Percentiles rank a stretch among this genome's conserved stretches.
Conservation (phyloP, 2,888 invertebrate genomes). For the Dichetophora obliterata region DNA sequence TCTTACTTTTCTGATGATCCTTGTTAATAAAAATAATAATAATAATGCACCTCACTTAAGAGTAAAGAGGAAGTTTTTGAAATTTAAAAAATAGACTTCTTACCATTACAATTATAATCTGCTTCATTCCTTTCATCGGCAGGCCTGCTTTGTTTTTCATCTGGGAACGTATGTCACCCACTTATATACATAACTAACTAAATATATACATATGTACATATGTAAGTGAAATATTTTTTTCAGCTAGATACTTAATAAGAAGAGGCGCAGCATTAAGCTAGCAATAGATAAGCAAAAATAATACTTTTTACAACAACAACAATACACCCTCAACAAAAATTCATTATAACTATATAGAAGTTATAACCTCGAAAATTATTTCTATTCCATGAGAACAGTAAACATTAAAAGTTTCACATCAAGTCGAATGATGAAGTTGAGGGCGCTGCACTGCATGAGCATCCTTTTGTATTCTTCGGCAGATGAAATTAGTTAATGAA, state of each 20-base stretch:
- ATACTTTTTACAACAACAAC: slow-evolving; percentile 12
- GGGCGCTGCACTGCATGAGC: not conserved
- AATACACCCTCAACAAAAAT: not conserved
- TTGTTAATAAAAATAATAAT: no score
- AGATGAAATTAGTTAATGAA: slow-evolving; percentile 20
- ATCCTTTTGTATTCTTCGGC: not conserved
- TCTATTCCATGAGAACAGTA: slow-evolving; percentile 7
- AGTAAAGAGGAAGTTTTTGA: no score
- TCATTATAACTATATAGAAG: not conserved
- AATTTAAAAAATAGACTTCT: no score
- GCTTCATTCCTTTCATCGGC: no score
- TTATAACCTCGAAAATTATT: not conserved
- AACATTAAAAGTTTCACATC: slow-evolving; percentile 25
- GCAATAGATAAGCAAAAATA: not conserved
- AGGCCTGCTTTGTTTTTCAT: no score
- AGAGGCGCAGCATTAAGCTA: not conserved
- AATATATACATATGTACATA: no score
- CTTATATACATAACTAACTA: no score
- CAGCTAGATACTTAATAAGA: no score
- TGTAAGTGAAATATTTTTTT: no score
- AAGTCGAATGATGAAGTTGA: not conserved
- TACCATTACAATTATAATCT: no score
- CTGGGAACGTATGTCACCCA: slow-evolving; percentile 3
- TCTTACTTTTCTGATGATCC: no score
- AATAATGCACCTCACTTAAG: no score